A percentile compares a stretch with the other conserved stretches of the same genome.
phyloP scores from a whole-genome alignment of 1,140 invertebrate species.

The Leptopilina clavipes region DNA sequence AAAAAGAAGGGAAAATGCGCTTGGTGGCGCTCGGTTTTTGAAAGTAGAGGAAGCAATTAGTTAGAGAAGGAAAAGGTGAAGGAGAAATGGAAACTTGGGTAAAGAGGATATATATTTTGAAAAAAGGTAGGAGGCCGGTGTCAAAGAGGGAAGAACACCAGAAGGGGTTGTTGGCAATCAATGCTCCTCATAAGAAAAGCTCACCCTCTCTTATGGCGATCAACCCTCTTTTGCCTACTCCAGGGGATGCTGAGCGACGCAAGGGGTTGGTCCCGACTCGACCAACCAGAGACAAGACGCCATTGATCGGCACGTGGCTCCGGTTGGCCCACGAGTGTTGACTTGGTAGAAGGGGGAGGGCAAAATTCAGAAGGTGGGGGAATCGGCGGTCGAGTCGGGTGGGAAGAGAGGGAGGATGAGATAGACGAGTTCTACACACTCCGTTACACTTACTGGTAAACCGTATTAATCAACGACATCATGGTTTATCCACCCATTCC shows the following conservation, averaged over 20 bases:
- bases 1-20: no score
- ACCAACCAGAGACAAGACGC: constrained; percentile 73
- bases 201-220: constrained; percentile 67
- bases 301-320: constrained; percentile 75
- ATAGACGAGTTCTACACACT: constrained; percentile 71
- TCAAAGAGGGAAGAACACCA: constrained; percentile 47
- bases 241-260: constrained; percentile 51
- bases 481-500: constrained; percentile 70
- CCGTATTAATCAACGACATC: constrained; percentile 76
- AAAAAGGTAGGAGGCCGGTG: constrained; percentile 37
- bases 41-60: not conserved
- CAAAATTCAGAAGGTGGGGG: constrained; percentile 46
- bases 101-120: constrained; percentile 25
- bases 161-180: constrained; percentile 74
- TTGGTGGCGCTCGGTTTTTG: no score
- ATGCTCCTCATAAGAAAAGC: constrained; percentile 73
- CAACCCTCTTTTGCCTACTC: constrained; percentile 59
- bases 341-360: constrained; percentile 43
- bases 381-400: constrained; percentile 46
- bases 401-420: constrained; percentile 53
- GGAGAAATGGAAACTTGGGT: not conserved
- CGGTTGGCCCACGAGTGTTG: constrained; percentile 56
- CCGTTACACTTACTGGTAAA: constrained; percentile 76
- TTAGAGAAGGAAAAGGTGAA: not conserved
- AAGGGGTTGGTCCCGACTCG: constrained; percentile 58